These are phyloP conservation scores for Scomber colias DNA, from an alignment of 2,113 vertebrate genomes.

Conservation along the genomic window DNA sequence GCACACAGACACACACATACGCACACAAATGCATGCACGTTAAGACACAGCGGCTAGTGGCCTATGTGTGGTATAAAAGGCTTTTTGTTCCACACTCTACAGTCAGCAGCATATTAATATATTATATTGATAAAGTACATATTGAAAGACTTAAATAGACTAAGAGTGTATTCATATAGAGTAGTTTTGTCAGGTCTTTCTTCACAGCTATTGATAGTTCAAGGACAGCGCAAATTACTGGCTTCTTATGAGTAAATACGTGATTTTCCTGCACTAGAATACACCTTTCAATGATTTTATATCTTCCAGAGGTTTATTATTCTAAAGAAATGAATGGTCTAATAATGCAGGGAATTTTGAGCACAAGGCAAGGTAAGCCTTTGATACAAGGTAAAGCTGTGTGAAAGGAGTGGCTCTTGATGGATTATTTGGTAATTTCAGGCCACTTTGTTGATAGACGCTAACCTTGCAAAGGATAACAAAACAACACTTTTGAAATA, in stretches of 20 bases:
- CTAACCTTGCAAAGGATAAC: conserved; percentile 70
- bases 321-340: conserved; percentile 62
- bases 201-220: conserved; percentile 52
- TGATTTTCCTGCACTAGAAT: conserved; percentile 57
- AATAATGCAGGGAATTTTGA: conserved; percentile 68
- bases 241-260: conserved; percentile 59
- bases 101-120: conserved; percentile 28
- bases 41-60: background rate
- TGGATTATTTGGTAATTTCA: conserved; percentile 74
- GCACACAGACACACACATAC: background rate
- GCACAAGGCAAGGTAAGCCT: conserved; percentile 73
- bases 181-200: conserved; percentile 43
- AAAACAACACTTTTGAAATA: conserved; percentile 60
- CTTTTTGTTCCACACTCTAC: conserved; percentile 3
- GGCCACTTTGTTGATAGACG: conserved; percentile 64
- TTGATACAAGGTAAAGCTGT: conserved; percentile 61
- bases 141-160: conserved; percentile 1
- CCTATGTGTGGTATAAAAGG: background rate
- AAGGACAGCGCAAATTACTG: conserved; percentile 65
- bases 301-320: conserved; percentile 51
- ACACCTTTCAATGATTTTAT: conserved; percentile 52
- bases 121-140: conserved; percentile 30
- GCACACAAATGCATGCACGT: background rate
- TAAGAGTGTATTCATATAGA: conserved; percentile 24
- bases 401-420: conserved; percentile 68